Evolutionary conservation across 2,113 vertebrate genomes (phyloP).

Genomic region (Tragulus kanchil): DNA sequence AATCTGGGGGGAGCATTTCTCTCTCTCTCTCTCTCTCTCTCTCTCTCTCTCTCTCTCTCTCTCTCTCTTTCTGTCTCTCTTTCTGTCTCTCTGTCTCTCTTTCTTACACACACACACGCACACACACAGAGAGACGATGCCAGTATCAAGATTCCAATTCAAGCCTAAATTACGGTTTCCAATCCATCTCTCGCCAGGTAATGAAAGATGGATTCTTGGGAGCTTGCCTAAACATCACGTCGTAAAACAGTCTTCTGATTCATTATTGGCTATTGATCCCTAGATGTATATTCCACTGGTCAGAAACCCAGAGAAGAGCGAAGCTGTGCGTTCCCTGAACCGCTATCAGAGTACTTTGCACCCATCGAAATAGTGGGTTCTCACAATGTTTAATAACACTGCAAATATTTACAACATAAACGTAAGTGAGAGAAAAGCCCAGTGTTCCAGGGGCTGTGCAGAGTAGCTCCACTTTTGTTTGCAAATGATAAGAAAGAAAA

Average conservation of each 20-base stretch:
- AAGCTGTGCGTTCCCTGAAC: not conserved
- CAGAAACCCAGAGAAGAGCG: not conserved
- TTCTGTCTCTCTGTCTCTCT: not conserved
- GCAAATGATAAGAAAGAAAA: conserved; percentile 1
- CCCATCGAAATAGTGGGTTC: not conserved
- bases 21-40: not conserved
- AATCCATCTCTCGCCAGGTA: not conserved
- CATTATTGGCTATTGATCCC: not conserved
- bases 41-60: not conserved
- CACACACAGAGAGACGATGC: too few species aligned
- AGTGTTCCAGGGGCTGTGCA: not conserved
- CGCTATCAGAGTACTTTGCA: not conserved
- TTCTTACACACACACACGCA: not conserved
- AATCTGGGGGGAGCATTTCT: not conserved
- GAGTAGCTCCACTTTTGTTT: conserved; percentile 11
- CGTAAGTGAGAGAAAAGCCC: not conserved
- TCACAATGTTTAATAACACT: not conserved
- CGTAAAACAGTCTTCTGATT: not conserved
- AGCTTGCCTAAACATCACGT: not conserved
- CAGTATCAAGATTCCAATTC: conserved; percentile 8
- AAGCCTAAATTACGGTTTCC: not conserved
- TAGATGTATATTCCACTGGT: too few species aligned
- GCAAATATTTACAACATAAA: not conserved
- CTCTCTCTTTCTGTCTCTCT: not conserved
- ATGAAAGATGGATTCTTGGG: conserved; percentile 13